phyloP scores from a whole-genome alignment of 2,888 invertebrate species.

The Dysmachus trigonus region DNA sequence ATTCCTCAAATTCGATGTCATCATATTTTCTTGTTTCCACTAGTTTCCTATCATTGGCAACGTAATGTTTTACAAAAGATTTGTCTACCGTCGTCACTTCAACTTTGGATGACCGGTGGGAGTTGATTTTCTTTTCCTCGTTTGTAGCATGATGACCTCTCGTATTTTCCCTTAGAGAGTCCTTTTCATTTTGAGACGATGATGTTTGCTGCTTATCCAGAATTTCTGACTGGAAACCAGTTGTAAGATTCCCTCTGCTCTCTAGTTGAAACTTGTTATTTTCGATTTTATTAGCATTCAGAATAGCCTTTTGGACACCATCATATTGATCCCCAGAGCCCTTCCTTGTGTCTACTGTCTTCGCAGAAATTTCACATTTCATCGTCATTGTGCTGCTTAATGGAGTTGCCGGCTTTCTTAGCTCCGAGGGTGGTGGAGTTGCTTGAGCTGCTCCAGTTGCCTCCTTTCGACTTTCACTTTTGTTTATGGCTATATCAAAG shows the following conservation, averaged over 20 bases:
- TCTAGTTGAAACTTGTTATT: background rate
- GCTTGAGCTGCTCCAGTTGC: background rate
- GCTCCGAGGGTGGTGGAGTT: background rate
- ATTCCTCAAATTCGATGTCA: conserved; percentile 87
- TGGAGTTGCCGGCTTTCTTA: background rate
- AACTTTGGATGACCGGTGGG: conserved; percentile 34
- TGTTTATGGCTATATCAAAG: background rate
- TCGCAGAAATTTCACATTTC: background rate
- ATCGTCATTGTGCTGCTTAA: background rate
- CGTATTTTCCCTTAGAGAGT: background rate
- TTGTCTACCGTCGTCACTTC: conserved; percentile 57
- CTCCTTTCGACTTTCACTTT: conserved; percentile 8
- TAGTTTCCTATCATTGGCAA: conserved; percentile 71
- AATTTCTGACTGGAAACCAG: background rate
- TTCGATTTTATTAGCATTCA: conserved; percentile 38
- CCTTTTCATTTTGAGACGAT: background rate
- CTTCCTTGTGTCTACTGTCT: background rate
- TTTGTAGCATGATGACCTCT: background rate
- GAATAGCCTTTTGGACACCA: background rate
- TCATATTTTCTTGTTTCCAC: conserved; percentile 74
- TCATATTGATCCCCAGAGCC: background rate
- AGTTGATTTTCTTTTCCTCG: conserved; percentile 43
- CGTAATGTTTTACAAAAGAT: conserved; percentile 70
- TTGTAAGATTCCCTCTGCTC: background rate
- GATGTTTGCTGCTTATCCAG: background rate